Evolutionary conservation across 2,113 vertebrate species (phyloP).

Genomic region (Apodemus speciosus): DNA sequence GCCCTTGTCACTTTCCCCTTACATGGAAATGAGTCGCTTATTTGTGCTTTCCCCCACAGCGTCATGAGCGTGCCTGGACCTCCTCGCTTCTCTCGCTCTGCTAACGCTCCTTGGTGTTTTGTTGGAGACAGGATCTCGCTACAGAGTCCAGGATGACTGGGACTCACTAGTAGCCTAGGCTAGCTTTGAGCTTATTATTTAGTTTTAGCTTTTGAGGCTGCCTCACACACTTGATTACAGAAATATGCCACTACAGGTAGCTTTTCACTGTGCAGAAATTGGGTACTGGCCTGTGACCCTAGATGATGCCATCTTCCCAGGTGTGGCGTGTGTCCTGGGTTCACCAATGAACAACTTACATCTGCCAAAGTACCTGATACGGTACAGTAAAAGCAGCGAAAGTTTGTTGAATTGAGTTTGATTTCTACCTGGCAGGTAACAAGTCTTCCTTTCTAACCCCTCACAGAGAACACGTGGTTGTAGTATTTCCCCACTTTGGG

Average conservation of each 20-base stretch:
- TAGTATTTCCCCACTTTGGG: constrained; percentile 36
- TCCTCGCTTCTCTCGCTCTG: background rate
- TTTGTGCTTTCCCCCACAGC: background rate
- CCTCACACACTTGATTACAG: background rate
- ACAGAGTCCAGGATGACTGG: background rate
- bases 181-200: background rate
- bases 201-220: background rate
- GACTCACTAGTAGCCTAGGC: background rate
- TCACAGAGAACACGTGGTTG: constrained; percentile 65
- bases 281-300: background rate
- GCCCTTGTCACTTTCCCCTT: background rate
- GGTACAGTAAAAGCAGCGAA: too few species aligned
- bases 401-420: background rate
- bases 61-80: background rate
- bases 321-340: background rate
- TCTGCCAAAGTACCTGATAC: background rate
- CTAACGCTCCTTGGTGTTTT: background rate
- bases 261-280: background rate
- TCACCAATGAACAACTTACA: background rate
- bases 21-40: background rate
- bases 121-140: background rate
- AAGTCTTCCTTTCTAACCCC: constrained; percentile 38
- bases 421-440: constrained; percentile 16
- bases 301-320: background rate
- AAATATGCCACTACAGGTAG: background rate